Evolutionary conservation across 2,113 vertebrate species (phyloP).

Genomic region (Myrmophylax atrothorax): DNA sequence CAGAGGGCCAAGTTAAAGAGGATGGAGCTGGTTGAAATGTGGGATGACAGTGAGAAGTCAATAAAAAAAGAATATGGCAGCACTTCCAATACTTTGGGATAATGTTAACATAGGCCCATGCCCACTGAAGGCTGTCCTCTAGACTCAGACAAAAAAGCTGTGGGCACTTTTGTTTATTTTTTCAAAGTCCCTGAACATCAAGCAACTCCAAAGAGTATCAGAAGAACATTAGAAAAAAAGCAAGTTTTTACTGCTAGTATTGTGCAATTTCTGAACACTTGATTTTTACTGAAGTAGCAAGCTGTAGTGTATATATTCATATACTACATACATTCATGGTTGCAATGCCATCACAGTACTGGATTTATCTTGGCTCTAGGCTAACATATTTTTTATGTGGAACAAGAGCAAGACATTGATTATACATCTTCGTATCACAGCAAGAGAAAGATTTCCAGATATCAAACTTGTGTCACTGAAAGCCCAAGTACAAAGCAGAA

Average conservation of each 20-base stretch:
- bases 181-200: not conserved
- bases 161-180: not conserved
- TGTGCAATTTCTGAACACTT: not conserved
- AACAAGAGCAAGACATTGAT: not conserved
- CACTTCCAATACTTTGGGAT: not conserved
- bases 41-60: not conserved
- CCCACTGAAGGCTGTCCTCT: not conserved
- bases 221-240: not conserved
- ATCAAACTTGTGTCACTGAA: not conserved
- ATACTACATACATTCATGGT: not conserved
- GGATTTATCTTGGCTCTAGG: not conserved
- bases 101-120: not conserved
- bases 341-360: not conserved
- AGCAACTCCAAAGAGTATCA: not conserved
- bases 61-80: not conserved
- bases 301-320: not conserved
- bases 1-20: not conserved
- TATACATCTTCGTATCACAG: not conserved
- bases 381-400: not conserved
- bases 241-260: not conserved
- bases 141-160: not conserved
- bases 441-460: not conserved
- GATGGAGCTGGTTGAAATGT: not conserved
- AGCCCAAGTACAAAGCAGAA: not conserved
- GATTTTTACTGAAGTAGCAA: not conserved